Evolutionary conservation across 2,888 invertebrate genomes (phyloP), one percentile per base, ranked within the genome.

Genomic region (Leptopilina myrica): DNA sequence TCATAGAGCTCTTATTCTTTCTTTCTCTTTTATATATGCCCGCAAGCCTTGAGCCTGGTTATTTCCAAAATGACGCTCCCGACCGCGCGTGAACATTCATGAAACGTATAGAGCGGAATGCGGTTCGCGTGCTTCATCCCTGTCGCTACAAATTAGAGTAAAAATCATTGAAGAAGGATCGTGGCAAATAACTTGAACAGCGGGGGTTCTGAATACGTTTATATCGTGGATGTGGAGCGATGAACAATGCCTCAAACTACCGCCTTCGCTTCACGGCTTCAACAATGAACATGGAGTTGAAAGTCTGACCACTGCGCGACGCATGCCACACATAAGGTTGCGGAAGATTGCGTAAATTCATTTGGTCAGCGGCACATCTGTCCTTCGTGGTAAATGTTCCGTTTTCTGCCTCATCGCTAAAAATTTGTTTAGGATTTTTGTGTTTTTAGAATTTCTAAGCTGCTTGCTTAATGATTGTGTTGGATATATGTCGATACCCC

Each of bases 121-220:
- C 85, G 84, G 86, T 86, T 90, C 89, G 89, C 90, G 89, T 88
- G 89, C 89, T 88, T 86, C 87, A 85, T 88, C 87, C 87, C 89
- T 91, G 91, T 91, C 91, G 89, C 89, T 88, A 88, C 91, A 88
- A 91, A 91, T 91, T 91, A 91, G 90, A 89, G 90, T 89, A 87
- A 90, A 90, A 90, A 89, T 90, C 89, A 88, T 49, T 88, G 88
- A 88, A 89, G 88, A 86, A 87, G 90, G 89, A 91, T 91, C 89
- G 88, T 88, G 88, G 87, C 87, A 88, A 90, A 91, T 90, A 91
- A 89, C 88, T 89, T 85, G 87, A 89, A 79, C 90, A 89, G 91
- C 89, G 85, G 91, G 90, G 88, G 79, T 79, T 76, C 81, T 83
- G 76, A 67, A 79, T 79, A 49, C 11, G 11, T 49, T 1, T 49